Base-by-base conservation (phyloP, 2,113 vertebrate genomes). In the Tylochromis polylepis region DNA sequence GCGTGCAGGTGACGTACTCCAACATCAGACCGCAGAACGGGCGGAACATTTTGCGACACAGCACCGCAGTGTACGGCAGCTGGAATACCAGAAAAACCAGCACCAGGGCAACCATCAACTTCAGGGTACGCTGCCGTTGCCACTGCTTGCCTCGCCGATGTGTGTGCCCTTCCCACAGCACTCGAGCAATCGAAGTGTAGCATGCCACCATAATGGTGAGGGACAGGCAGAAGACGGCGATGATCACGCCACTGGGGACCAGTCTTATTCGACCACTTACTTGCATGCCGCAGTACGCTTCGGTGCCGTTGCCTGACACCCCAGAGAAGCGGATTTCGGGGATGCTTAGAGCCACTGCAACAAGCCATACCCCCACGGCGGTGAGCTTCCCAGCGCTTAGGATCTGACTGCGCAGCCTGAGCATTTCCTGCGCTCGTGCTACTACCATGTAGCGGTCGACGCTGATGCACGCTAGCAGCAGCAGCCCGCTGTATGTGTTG, bases 381-480 rank as follows among this genome's bases (percentile, higher is more conserved):
- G 88, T 85, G 12, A 96, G 8, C 75, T 92, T 96, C 49, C 97
- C 96, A 0, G 82, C 85, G 7, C 24, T 79, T 0, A 95, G 80
- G 3, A 93, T 93, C 5, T 85, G 88, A 0, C 85, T 90, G 29
- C 95, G 96, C 34, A 95, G 93, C 36, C 93, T 93, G 0, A 91
- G 92, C 36, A 95, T 94, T 0, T 93, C 18, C 0, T 96, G 93
- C 2, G 97, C 94, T 18, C 93, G 94, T 0, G 96, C 96, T 1
- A 99, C 97, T 89, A 96, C 96, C 90, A 98, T 77, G 10, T 98
- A 99, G 91, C 98, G 98, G 84, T 99, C 98, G 0, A 97, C 84
- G 1, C 98, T 98, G 92, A 99, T 97, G 91, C 97, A 97, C 16
- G 97, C 97, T 34, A 99, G 95, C 91, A 99, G 97, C 85, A 99